These are phyloP conservation scores for Cariama cristata DNA, from an alignment of 2,113 vertebrate genomes.

Conservation along the genomic window DNA sequence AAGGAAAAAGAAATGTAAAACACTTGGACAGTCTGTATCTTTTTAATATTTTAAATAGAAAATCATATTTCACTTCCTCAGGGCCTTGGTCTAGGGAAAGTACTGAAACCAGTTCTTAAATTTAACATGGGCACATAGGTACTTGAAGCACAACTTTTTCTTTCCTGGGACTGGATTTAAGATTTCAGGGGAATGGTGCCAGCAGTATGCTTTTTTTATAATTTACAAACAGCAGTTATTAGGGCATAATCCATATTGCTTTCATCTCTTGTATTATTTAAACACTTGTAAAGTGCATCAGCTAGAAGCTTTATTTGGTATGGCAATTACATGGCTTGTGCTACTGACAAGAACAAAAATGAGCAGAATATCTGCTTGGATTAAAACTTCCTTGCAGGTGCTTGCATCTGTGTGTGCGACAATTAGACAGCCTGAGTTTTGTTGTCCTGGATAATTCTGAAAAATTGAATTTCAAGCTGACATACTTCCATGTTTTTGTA, in stretches of 20 bases:
- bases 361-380: background rate
- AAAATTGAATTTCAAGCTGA: background rate
- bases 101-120: conserved; percentile 39
- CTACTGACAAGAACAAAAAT: background rate
- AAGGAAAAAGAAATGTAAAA: conserved; percentile 59
- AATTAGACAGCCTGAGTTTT: background rate
- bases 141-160: background rate
- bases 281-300: background rate
- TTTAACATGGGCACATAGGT: background rate
- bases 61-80: conserved; percentile 66
- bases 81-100: background rate
- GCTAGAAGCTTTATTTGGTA: background rate
- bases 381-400: background rate
- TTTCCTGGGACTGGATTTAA: background rate
- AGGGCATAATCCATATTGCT: background rate
- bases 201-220: background rate
- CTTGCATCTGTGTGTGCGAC: background rate
- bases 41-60: conserved; percentile 62
- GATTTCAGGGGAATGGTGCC: background rate
- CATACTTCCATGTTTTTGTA: background rate
- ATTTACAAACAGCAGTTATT: background rate
- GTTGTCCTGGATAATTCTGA: background rate
- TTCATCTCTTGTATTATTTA: background rate
- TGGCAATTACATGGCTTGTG: background rate
- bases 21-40: conserved; percentile 50